These are phyloP conservation scores for Hesperia comma DNA, from an alignment of 2,888 invertebrate genomes.

Conservation along the genomic window DNA sequence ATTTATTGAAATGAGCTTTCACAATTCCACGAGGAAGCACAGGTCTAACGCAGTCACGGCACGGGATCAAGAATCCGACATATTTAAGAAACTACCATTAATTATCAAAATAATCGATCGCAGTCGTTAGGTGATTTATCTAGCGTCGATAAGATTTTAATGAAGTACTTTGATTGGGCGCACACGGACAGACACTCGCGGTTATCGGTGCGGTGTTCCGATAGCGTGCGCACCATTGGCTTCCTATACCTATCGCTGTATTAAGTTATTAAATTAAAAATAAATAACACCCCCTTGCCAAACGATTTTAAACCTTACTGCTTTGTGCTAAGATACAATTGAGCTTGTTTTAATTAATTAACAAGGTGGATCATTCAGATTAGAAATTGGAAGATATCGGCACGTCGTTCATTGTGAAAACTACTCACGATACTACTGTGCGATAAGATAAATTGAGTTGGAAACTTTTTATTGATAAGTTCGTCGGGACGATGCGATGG, in stretches of 20 bases:
- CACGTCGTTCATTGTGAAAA: conserved; percentile 83
- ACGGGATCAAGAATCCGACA: conserved; percentile 71
- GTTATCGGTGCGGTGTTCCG: conserved; percentile 69
- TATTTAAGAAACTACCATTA: conserved; percentile 78
- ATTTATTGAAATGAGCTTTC: conserved; percentile 33
- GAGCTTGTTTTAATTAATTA: conserved; percentile 60
- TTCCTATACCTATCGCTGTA: conserved; percentile 77
- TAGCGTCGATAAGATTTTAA: conserved; percentile 83
- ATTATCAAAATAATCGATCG: conserved; percentile 83
- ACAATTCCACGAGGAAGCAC: conserved; percentile 54
- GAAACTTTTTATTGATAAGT: conserved; percentile 75
- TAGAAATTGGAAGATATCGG: conserved; percentile 82
- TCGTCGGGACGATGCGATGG: conserved; percentile 58
- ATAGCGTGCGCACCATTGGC: conserved; percentile 75
- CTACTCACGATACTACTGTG: conserved; percentile 78
- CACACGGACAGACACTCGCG: conserved; percentile 71
- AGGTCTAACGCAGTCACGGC: conserved; percentile 43
- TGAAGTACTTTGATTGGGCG: conserved; percentile 84
- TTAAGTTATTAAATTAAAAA: conserved; percentile 83
- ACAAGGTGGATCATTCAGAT: conserved; percentile 82
- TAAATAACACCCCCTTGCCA: conserved; percentile 54
- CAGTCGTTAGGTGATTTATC: conserved; percentile 83
- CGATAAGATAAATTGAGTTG: conserved; percentile 81
- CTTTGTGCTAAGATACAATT: conserved; percentile 50
- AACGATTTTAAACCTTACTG: conserved; percentile 55